These are phyloP conservation scores for Silurus aristotelis DNA, from an alignment of 2,797 vertebrate species.

Conservation along the genomic window DNA sequence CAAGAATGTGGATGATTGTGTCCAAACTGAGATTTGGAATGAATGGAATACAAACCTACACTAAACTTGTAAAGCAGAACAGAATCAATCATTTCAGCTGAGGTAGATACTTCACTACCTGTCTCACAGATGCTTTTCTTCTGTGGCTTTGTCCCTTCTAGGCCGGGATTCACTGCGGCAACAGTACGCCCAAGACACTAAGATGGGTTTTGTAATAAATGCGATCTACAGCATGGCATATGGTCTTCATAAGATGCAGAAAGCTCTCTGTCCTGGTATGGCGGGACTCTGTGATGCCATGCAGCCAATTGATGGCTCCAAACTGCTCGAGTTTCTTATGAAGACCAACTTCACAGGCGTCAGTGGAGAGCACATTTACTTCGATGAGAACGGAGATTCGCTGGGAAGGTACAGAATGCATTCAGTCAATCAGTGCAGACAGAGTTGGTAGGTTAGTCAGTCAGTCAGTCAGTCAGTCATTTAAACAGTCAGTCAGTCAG, in stretches of 20 bases:
- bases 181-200: slow-evolving; percentile 96
- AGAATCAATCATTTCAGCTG: neutral
- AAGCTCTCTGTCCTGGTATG: slow-evolving; percentile 84
- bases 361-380: slow-evolving; percentile 91
- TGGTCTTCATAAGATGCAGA: slow-evolving; percentile 96
- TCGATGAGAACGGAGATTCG: slow-evolving; percentile 95
- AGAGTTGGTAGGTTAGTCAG: too few relatives aligned
- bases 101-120: neutral
- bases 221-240: slow-evolving; percentile 98
- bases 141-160: slow-evolving; percentile 42
- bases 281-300: slow-evolving; percentile 93
- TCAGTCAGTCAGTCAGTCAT: neutral
- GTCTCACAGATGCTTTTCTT: neutral
- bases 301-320: slow-evolving; percentile 92
- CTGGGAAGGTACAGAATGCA: slow-evolving; percentile 86
- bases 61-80: neutral
- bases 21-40: neutral
- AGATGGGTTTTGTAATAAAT: slow-evolving; percentile 99
- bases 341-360: slow-evolving; percentile 96
- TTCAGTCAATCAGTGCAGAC: neutral
- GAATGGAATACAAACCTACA: neutral
- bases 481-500: neutral
- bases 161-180: slow-evolving; percentile 83
- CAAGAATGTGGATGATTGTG: neutral
- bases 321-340: slow-evolving; percentile 93